Conservation (phyloP, 2,888 invertebrate species). For the Mythimna pallens region DNA sequence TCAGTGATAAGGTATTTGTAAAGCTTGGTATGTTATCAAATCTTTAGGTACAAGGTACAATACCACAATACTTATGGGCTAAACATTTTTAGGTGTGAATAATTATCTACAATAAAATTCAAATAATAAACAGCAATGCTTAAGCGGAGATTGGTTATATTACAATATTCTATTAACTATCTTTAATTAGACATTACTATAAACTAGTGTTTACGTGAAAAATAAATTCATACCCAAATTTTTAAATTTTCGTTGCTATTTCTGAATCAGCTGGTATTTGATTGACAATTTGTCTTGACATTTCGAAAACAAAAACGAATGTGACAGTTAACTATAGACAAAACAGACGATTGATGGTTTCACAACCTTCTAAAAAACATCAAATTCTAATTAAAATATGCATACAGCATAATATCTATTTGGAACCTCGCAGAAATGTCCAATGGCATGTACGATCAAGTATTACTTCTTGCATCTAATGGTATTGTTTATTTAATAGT, state of each 20-base stretch:
- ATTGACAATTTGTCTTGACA: conserved; percentile 15
- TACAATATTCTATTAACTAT: neutral
- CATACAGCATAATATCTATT: too few relatives aligned
- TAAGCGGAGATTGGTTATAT: neutral
- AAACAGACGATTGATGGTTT: too few relatives aligned
- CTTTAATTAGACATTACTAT: neutral
- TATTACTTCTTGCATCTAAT: too few relatives aligned
- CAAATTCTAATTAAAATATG: too few relatives aligned
- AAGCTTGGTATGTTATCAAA: neutral
- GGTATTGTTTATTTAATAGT: too few relatives aligned
- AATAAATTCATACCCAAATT: conserved; percentile 18
- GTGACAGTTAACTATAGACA: neutral
- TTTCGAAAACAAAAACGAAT: conserved; percentile 23
- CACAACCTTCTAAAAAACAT: too few relatives aligned
- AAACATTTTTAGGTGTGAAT: neutral
- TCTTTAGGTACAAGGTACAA: conserved; percentile 41
- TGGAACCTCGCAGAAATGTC: neutral
- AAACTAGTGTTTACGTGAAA: neutral
- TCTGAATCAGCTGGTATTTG: conserved; percentile 46
- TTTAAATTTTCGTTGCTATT: conserved; percentile 19
- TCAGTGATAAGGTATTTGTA: conserved; percentile 15
- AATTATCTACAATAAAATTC: too few relatives aligned
- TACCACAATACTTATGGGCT: neutral
- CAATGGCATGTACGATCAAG: too few relatives aligned
- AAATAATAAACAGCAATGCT: neutral